Percentiles rank a stretch among this genome's conserved stretches.
These are phyloP conservation scores for Schizopygopsis pylzovi DNA, from an alignment of 2,797 vertebrate species.

Conservation along the genomic window DNA sequence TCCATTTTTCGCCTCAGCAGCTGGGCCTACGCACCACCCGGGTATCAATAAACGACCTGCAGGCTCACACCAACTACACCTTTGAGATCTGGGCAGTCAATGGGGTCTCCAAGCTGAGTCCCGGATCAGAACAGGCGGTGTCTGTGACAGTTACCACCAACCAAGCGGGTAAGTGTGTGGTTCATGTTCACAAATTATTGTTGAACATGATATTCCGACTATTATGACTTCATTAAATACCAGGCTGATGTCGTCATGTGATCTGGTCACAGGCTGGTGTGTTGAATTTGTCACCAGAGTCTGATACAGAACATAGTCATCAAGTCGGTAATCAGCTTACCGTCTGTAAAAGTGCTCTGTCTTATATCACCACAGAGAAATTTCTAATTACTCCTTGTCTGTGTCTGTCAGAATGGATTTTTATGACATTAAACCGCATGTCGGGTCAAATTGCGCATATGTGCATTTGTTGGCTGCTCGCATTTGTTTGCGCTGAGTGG, in stretches of 20 bases:
- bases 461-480: conserved; percentile 31
- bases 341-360: not conserved
- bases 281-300: conserved; percentile 20
- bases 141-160: conserved; percentile 98
- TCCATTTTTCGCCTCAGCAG: conserved; percentile 91
- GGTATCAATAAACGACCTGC: conserved; percentile 94
- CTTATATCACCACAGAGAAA: conserved; percentile 24
- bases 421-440: conserved; percentile 34
- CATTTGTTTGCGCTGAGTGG: conserved; percentile 46
- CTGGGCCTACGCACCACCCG: conserved; percentile 82
- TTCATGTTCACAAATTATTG: conserved; percentile 18
- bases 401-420: conserved; percentile 44
- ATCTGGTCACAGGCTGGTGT: conserved; percentile 35
- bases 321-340: conserved; percentile 25
- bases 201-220: not conserved
- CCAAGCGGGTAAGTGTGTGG: conserved; percentile 88
- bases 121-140: conserved; percentile 87
- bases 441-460: conserved; percentile 24
- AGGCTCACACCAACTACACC: conserved; percentile 96
- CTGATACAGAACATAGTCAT: conserved; percentile 14
- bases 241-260: conserved; percentile 6
- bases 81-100: conserved; percentile 94
- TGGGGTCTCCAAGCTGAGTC: conserved; percentile 90
- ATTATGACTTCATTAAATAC: conserved; percentile 24
- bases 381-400: conserved; percentile 33